A percentile compares a stretch with the other conserved stretches of the same genome.
Evolutionary conservation across 92 coral and sea anemone genomes (phyloP).

Genomic region (Zoanthus gigantus): DNA sequence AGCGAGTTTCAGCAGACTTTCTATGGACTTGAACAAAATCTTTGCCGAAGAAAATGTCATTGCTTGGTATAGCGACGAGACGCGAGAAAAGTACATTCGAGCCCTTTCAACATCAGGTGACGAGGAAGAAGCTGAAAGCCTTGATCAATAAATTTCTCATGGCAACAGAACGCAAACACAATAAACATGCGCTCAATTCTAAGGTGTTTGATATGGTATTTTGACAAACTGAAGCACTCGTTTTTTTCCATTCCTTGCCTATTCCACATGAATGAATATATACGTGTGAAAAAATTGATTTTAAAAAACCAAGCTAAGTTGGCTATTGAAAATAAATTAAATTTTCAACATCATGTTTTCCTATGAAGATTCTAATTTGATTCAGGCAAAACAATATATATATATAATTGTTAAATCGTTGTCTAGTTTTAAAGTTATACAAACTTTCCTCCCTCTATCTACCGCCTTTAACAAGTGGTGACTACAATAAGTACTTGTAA

Average conservation of each 20-base stretch:
- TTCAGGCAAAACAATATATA: no score
- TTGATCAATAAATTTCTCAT: neutral
- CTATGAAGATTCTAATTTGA: no score
- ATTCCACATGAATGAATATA: no score
- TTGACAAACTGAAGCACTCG: no score
- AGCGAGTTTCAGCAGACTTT: neutral
- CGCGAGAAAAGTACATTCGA: slow-evolving; percentile 31
- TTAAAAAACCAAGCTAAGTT: no score
- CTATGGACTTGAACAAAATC: slow-evolving; percentile 26
- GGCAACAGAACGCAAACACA: neutral
- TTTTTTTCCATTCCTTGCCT: neutral
- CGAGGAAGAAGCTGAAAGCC: neutral
- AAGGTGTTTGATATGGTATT: neutral
- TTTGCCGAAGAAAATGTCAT: slow-evolving; percentile 26
- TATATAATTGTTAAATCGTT: no score
- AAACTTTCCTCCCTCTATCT: neutral
- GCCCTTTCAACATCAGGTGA: slow-evolving; percentile 34
- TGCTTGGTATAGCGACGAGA: slow-evolving; percentile 38
- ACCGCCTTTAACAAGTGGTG: neutral
- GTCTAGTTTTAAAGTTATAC: neutral
- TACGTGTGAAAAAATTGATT: no score
- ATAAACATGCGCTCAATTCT: neutral
- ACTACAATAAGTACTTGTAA: no score
- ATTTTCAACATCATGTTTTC: no score
- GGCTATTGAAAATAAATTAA: no score